phyloP scores from a whole-genome alignment of 2,113 vertebrate genomes.

The Nettapus auritus region DNA sequence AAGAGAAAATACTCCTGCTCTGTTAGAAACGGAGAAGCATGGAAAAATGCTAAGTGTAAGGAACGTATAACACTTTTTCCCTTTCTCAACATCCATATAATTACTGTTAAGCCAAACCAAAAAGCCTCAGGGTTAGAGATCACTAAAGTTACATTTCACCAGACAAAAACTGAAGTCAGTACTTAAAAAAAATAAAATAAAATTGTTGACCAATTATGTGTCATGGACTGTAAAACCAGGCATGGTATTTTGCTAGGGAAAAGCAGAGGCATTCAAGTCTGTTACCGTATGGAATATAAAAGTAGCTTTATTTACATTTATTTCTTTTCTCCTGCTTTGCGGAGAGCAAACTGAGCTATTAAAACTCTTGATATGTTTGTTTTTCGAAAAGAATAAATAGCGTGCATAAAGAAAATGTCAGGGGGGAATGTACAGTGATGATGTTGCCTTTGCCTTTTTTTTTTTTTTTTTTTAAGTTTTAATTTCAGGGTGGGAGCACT shows the following conservation, averaged over 20 bases:
- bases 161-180: conserved; percentile 76
- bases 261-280: conserved; percentile 24
- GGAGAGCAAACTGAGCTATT: background rate
- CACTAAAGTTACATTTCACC: conserved; percentile 78
- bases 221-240: conserved; percentile 70
- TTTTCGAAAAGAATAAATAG: conserved; percentile 43
- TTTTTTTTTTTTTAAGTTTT: background rate
- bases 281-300: conserved; percentile 9
- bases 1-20: conserved; percentile 42
- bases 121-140: conserved; percentile 77
- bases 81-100: conserved; percentile 74
- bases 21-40: conserved; percentile 67
- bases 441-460: background rate
- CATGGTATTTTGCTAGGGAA: conserved; percentile 57
- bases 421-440: background rate
- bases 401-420: background rate
- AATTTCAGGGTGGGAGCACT: conserved; percentile 34
- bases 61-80: conserved; percentile 64
- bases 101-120: conserved; percentile 79
- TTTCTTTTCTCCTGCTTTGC: conserved; percentile 10
- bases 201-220: conserved; percentile 73
- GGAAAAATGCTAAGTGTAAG: conserved; percentile 71
- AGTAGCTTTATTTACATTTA: conserved; percentile 33
- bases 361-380: conserved; percentile 15
- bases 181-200: conserved; percentile 56